Evolutionary conservation across 2,113 vertebrate species (phyloP), one percentile per base, ranked within the genome.

Genomic region (Microtus richardsoni): DNA sequence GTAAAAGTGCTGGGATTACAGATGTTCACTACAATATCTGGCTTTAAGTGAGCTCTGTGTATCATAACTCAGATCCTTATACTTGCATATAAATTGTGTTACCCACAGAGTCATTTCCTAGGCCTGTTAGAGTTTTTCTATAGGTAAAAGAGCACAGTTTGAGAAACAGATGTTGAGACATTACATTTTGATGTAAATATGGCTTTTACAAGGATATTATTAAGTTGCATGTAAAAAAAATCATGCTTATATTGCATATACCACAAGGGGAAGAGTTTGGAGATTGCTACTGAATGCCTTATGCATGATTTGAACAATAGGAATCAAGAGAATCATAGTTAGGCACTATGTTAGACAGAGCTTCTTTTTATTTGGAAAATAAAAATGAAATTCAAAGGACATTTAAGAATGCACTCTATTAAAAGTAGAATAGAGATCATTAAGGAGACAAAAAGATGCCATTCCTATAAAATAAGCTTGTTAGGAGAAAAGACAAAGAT

Each of bases 351-450:
- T n/a, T 79, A 44, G 74, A 41, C 22, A 79, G 22, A 70, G 3
- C 39, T 54, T 60, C 60, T 89, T 2, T 64, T 9, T 74, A 47
- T 28, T 73, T 91, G 30, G 60, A 91, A 96, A 87, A 47, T 24
- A 91, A 74, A 77, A 92, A 91, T 39, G n/a, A 64, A 93, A 88
- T 94, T 91, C 58, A 91, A 84, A 86, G 36, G 74, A 64, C 16
- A 83, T 64, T 86, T 49, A 80, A 88, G 78, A 36, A 60, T 89
- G 28, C 87, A 88, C 64, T 85, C 11, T 66, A 79, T 92, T n/a
- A 70, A 86, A 86, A 71, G 79, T 58, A 80, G 14, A 88, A 73
- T 49, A 54, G 58, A 93, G 54, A 74, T 88, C 74, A 60, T 71
- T 3, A 70, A 24, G 19, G 14, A 95, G 58, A 93, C 60, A 62